Evolutionary conservation across 2,888 invertebrate genomes (phyloP), one percentile per base, ranked within the genome.

Genomic region (Neoitamus cyanurus): DNA sequence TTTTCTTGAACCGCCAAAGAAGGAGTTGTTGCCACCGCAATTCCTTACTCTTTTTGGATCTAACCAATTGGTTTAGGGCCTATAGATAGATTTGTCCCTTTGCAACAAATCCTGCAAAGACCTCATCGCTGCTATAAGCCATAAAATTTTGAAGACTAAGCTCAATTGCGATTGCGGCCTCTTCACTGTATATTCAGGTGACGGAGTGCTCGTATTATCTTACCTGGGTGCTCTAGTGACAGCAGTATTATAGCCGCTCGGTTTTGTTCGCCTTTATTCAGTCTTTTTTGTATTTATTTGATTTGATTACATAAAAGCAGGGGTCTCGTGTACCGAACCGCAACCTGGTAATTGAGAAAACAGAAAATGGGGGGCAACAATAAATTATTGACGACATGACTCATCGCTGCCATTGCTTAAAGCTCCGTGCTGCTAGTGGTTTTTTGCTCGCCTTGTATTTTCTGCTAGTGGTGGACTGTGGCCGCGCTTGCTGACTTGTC

Each of bases 291-390:
- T 78, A 78, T 78, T 78, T 78, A 31, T 78, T 78, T 78, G 78
- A 78, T 82, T 82, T 82, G 82, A 82, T 82, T 82, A 82, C 82
- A 82, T 82, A 82, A 82, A 77, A 82, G 48, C 15, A 36, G 36
- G 82, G 69, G 82, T 82, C 82, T 82, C 82, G 82, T 69, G 82
- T 82, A 82, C 82, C 37, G 69, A 82, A 82, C 82, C 82, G 82
- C 82, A 82, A 82, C 82, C 69, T 82, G 69, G 69, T 82, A 82
- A 82, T 82, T 82, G 82, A 82, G 82, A 82, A 82, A 82, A 82
- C 82, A 82, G 36, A 68, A 82, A 69, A 82, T 69, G 69, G 82
- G 82, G 80, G 69, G 69, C 82, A 82, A 37, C 34, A 82, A 42
- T 69, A 82, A 82, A 82, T 80, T 68, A 82, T 82, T 42, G 82